Base-by-base conservation (phyloP, 1,140 invertebrate species). In the Drosophila littoralis region DNA sequence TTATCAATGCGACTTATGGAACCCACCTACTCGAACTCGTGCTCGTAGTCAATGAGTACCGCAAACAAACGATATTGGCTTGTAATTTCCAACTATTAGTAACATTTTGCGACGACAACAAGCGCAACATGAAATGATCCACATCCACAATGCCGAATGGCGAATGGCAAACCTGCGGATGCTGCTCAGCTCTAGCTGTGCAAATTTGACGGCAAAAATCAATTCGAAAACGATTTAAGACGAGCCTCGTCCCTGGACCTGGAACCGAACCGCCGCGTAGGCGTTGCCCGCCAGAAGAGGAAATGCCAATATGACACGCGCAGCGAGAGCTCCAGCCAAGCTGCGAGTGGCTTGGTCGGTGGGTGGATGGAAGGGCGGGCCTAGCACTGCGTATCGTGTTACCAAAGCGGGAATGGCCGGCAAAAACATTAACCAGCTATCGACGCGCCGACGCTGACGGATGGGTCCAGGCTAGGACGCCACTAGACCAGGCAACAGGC, bases 281-380 rank as follows among this genome's bases (percentile, higher is more conserved):
- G 84, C 84, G 84, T 89, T 61, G 83, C 55, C 67, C 43, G 73
- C 73, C 65, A 75, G 77, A 84, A 89, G 64, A 89, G 84, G 84
- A 89, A 89, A 89, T 86, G 84, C 84, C 84, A 88, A 88, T 88
- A 80, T 89, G 84, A 89, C 84, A 89, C 80, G 84, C 84, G 79
- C 83, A 74, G 77, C 75, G 70, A 73, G 70, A 33, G 45, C 55
- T 35, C 59, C 59, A 36, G 12, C 10, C 36, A 7, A 43, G 50
- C 50, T 61, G 22, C 17, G 22, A 46, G 12, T 10, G 13, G 28
- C n/a, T 52, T 12, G 38, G n/a, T 54, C 28, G 69, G 4, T 61
- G 32, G 36, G 38, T 32, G 73, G 4, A 9, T 33, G 38, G 35
- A 12, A 0, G 13, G 2, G 12, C 46, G 6, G 60, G 46, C 36